Evolutionary conservation across 2,888 invertebrate genomes (phyloP), one percentile per base, ranked within the genome.

Genomic region (Melitaea athalia): DNA sequence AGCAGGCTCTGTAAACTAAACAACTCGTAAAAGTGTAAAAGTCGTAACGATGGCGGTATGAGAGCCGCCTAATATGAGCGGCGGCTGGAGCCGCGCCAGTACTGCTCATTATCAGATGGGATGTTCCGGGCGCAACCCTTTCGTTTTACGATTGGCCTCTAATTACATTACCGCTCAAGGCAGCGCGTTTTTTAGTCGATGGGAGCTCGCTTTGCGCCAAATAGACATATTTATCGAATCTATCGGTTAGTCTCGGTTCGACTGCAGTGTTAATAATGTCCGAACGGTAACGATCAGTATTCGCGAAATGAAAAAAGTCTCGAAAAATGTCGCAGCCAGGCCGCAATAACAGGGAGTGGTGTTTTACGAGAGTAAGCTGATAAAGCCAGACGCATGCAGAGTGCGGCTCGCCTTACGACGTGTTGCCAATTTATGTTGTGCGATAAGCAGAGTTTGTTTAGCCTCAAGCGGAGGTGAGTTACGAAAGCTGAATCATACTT

Each of bases 11-110:
- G 86, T 87, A 84, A 91, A 90, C 92, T 91, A 91, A 92, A 91
- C 91, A 91, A 91, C 89, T 91, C 92, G 91, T 91, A 92, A 92
- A 92, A 92, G 91, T 91, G 92, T 91, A 92, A 92, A 91, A 92
- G 85, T 92, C 89, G 89, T 90, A 90, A 88, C 89, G 91, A 92
- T 91, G 90, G 88, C 86, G 80, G 82, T 79, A 85, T 86, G 88
- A 84, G 89, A 79, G 83, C 81, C 79, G 85, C 87, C 91, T 90
- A 90, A 92, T 91, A 92, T 90, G 90, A 90, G 87, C 87, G 84
- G 87, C 84, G 84, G 83, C 80, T 92, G 92, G 92, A 91, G 85
- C 84, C 76, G 86, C 83, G 92, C 92, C 92, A 92, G 91, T 89
- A 82, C 81, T 80, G 82, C 91, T 91, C 90, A 92, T 92, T 92